Evolutionary conservation across 1,140 invertebrate species (phyloP), one percentile per base, ranked within the genome.

Genomic region (Drosophila cardini): DNA sequence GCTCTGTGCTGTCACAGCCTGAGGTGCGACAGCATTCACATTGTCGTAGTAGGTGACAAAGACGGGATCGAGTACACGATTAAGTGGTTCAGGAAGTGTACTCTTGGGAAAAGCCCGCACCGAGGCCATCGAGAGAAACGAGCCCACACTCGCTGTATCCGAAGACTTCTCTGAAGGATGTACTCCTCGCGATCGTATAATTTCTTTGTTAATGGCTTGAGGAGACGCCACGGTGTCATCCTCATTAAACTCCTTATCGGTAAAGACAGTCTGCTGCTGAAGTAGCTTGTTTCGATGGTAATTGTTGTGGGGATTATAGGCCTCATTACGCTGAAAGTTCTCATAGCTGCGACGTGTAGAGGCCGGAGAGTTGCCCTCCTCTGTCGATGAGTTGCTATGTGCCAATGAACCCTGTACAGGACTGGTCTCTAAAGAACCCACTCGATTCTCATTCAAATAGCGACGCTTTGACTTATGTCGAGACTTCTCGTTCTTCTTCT

Each of bases 91-190:
- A 1, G 91, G 91, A 42, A 91, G 56, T 5, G 80, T 50, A n/a
- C 70, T 90, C 69, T 93, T 94, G 18, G 96, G 96, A 87, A 97
- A 97, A 11, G 95, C 94, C 71, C 95, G 95, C 10, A 96, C 95
- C 6, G 96, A 96, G 10, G 96, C 95, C 96, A 97, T 97, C 0
- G 96, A 96, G 2, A 97, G 93, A 43, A 92, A 92, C 1, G 91
- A 92, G 0, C 91, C 91, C 45, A 92, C 92, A 50, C 91, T 92
- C 32, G 81, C 87, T 0, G 86, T 92, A 50, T 92, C 91, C 21
- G 84, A 86, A 2, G 90, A 85, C 36, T 78, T 80, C n/a, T 86
- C 89, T 0, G 78, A 78, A 8, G 82, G 75, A 6, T 90, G 89
- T 15, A 53, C 64, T 11, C 48, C 70, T 2, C 75, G 40, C 8